Evolutionary conservation across 2,797 vertebrate species (phyloP).

Genomic region (Phyllotis vaccarum): DNA sequence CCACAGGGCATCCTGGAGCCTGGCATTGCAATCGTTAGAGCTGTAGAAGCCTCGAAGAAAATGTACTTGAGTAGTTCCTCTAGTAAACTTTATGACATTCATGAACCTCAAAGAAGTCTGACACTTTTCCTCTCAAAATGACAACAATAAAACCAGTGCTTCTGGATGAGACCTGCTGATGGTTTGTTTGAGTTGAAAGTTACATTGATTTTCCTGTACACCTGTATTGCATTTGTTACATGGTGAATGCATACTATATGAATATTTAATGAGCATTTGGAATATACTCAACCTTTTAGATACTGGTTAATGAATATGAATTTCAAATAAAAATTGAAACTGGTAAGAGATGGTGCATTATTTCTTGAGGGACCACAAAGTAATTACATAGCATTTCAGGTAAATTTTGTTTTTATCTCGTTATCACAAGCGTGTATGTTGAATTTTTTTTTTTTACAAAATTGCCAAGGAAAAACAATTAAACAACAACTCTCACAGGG

Average conservation of each 20-base stretch:
- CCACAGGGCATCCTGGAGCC: neutral
- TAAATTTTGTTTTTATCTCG: neutral
- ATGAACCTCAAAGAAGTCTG: slow-evolving; percentile 44
- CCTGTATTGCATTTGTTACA: neutral
- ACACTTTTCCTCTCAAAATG: slow-evolving; percentile 54
- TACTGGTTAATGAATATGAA: slow-evolving; percentile 57
- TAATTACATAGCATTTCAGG: neutral
- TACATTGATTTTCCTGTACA: slow-evolving; percentile 52
- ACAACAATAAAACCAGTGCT: slow-evolving; percentile 40
- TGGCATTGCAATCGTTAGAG: neutral
- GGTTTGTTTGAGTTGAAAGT: slow-evolving; percentile 44
- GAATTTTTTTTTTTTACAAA: neutral
- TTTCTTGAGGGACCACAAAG: neutral
- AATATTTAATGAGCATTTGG: slow-evolving; percentile 44
- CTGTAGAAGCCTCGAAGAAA: neutral
- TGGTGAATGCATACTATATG: neutral
- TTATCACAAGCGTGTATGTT: slow-evolving; percentile 26
- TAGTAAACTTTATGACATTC: neutral
- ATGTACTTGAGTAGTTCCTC: neutral
- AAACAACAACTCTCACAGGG: neutral
- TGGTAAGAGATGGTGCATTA: neutral
- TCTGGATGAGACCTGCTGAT: neutral
- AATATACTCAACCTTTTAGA: slow-evolving; percentile 6
- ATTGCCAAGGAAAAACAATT: neutral
- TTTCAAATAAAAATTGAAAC: neutral